Evolutionary conservation across 2,888 invertebrate genomes (phyloP).

Genomic region (Caenorhabditis sp.): DNA sequence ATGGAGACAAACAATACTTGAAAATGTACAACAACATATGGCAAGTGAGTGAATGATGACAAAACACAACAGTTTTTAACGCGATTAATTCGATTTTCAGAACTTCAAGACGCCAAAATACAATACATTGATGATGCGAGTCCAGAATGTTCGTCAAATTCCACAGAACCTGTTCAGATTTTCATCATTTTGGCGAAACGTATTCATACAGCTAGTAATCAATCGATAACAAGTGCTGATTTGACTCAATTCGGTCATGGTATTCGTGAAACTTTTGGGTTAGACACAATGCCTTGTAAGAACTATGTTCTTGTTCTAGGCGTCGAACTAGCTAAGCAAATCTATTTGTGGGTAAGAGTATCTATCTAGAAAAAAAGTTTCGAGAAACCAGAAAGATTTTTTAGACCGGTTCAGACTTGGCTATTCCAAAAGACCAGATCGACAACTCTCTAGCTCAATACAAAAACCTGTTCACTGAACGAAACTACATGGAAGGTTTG

Average conservation of each 20-base stretch:
- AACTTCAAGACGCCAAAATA: slow-evolving; percentile 53
- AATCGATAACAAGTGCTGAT: slow-evolving; percentile 62
- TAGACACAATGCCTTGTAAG: slow-evolving; percentile 59
- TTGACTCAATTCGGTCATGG: slow-evolving; percentile 67
- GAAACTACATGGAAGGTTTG: slow-evolving; percentile 68
- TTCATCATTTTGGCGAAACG: slow-evolving; percentile 67
- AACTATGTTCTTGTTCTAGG: slow-evolving; percentile 67
- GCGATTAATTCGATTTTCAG: slow-evolving; percentile 27
- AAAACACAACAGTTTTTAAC: neutral
- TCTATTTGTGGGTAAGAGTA: slow-evolving; percentile 62
- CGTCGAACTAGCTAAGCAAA: slow-evolving; percentile 63
- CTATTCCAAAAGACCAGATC: slow-evolving; percentile 59
- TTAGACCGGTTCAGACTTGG: slow-evolving; percentile 66
- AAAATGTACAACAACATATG: slow-evolving; percentile 59
- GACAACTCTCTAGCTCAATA: slow-evolving; percentile 56
- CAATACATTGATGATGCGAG: slow-evolving; percentile 64
- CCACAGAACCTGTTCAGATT: slow-evolving; percentile 58
- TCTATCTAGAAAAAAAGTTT: no score
- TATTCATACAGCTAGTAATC: slow-evolving; percentile 63
- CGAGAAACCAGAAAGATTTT: no score
- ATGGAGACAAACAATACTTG: slow-evolving; percentile 64
- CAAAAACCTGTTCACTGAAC: slow-evolving; percentile 65
- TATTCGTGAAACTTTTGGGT: slow-evolving; percentile 58
- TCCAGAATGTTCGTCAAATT: slow-evolving; percentile 56
- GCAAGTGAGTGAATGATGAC: slow-evolving; percentile 40